phyloP scores from a whole-genome alignment of 2,888 invertebrate species.

The Athetis lepigone region DNA sequence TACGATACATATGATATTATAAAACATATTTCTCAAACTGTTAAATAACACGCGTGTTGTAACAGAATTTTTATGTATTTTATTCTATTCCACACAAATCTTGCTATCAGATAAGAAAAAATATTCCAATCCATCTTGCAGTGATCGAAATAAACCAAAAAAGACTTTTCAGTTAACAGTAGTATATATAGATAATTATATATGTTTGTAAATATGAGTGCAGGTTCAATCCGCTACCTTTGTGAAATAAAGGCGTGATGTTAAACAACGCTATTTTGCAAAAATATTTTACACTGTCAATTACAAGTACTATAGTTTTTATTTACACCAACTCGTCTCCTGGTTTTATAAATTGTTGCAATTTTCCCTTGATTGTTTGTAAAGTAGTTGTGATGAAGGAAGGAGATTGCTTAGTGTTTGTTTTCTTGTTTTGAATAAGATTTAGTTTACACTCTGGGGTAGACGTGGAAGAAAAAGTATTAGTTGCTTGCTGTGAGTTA shows the following conservation, averaged over 20 bases:
- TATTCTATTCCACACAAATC: too few relatives aligned
- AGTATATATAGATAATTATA: too few relatives aligned
- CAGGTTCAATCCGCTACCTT: neutral
- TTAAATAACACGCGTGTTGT: too few relatives aligned
- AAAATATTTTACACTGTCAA: conserved; percentile 83
- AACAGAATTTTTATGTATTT: too few relatives aligned
- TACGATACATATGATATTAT: too few relatives aligned
- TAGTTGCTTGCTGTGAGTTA: conserved; percentile 33
- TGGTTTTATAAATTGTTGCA: conserved; percentile 54
- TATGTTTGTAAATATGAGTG: neutral
- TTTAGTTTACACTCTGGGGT: conserved; percentile 58
- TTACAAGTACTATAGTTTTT: conserved; percentile 67
- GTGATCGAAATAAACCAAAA: too few relatives aligned
- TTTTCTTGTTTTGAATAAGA: conserved; percentile 55
- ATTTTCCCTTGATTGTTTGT: conserved; percentile 56
- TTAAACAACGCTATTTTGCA: conserved; percentile 64
- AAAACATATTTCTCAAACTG: too few relatives aligned
- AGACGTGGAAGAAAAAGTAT: conserved; percentile 54
- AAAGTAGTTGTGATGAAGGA: conserved; percentile 55
- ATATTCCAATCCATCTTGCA: too few relatives aligned
- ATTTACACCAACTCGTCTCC: conserved; percentile 36
- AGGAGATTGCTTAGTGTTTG: conserved; percentile 51
- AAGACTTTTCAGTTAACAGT: too few relatives aligned
- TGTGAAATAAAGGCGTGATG: neutral
- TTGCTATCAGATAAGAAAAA: too few relatives aligned